Evolutionary conservation across 2,888 invertebrate species (phyloP), one percentile per base, ranked within the genome.

Genomic region (Aplocera efformata): DNA sequence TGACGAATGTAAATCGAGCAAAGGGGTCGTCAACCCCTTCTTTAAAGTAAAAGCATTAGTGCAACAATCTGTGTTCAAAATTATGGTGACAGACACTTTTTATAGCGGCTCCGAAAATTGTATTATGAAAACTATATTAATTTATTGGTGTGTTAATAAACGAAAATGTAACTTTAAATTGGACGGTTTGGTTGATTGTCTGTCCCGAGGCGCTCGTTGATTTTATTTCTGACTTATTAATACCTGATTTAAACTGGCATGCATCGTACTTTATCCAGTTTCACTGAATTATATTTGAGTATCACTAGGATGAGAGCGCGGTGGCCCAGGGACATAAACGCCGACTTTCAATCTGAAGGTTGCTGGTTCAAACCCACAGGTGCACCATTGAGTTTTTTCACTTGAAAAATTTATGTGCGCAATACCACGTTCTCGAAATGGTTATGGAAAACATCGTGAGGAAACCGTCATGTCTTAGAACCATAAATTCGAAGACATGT

Each of bases 11-110:
- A 69, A 73, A 69, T 67, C 67, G 66, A 67, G 66, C 67, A 65
- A 70, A 76, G 70, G 76, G 79, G 67, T 73, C 72, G 66, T 67
- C 74, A 76, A 79, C 80, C 84, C 78, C 77, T 78, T 77, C 56
- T 79, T 74, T 67, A 68, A 72, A 75, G 61, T 61, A 68, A 60
- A 64, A 62, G 68, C 72, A 73, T 80, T 75, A 78, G 75, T 63
- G 72, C 73, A 70, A 78, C 84, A 85, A 83, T 84, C 85, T 84
- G 84, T 82, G 82, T 78, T 72, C 69, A 69, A 80, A 83, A 78
- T 84, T 78, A 84, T 80, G 74, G 77, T 79, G 80, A 82, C 81
- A 79, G 77, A 73, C 67, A 78, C 60, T 70, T 81, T 83, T 83
- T 83, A 83, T 79, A 66, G 73, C 69, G 57, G 64, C 71, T 48